Evolutionary conservation across 2,888 invertebrate genomes (phyloP).

Genomic region (Pediacus dermestoides): DNA sequence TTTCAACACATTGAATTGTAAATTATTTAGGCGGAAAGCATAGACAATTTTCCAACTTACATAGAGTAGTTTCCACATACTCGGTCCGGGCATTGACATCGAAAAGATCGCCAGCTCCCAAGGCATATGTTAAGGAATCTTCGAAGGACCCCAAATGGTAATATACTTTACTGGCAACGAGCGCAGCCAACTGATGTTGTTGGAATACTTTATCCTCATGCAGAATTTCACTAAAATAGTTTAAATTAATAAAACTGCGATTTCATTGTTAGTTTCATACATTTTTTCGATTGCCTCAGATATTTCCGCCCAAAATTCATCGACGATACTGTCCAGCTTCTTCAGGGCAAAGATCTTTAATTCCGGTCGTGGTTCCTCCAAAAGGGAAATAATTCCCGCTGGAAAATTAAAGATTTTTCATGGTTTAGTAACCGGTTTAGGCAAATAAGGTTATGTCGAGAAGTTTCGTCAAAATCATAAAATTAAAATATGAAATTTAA

Average conservation of each 20-base stretch:
- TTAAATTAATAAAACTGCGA: constrained; percentile 1
- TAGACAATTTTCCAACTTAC: constrained; percentile 43
- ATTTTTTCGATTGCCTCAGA: constrained; percentile 97
- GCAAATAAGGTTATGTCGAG: constrained; percentile 30
- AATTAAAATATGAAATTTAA: neutral
- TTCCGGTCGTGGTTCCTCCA: constrained; percentile 92
- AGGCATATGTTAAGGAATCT: constrained; percentile 94
- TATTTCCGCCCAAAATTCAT: constrained; percentile 98
- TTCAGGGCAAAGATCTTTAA: constrained; percentile 90
- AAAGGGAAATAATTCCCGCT: constrained; percentile 92
- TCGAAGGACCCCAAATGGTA: constrained; percentile 97
- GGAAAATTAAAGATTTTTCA: constrained; percentile 22
- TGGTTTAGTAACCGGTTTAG: constrained; percentile 16
- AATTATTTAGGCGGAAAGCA: constrained; percentile 3
- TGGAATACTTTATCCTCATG: constrained; percentile 88
- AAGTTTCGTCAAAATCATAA: neutral
- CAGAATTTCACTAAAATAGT: constrained; percentile 71
- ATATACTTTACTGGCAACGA: constrained; percentile 97
- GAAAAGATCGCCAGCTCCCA: constrained; percentile 92
- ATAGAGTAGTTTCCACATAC: constrained; percentile 94
- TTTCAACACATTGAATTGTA: neutral
- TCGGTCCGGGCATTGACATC: constrained; percentile 91
- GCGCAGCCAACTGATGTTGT: constrained; percentile 88
- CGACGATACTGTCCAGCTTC: constrained; percentile 89
- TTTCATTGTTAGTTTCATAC: constrained; percentile 50